Conservation (phyloP, 2,888 invertebrate genomes). For the Syrphus vitripennis region DNA sequence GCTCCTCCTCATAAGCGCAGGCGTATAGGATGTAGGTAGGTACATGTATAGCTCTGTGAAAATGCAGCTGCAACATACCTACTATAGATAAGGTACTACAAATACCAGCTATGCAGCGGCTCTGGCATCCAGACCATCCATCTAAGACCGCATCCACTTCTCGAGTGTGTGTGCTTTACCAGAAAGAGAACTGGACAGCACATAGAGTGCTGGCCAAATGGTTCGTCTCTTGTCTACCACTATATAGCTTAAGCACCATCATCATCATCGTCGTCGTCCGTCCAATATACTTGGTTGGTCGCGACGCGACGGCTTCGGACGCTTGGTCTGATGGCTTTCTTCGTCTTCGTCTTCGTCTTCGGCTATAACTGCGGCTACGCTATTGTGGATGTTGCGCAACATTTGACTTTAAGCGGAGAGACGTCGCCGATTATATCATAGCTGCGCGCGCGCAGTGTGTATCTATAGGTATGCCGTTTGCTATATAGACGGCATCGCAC, state of each 20-base stretch:
- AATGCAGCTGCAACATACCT: conserved; percentile 31
- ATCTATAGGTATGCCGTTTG: background rate
- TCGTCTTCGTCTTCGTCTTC: conserved; percentile 4
- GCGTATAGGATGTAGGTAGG: background rate
- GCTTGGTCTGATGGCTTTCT: conserved; percentile 29
- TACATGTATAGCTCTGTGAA: background rate
- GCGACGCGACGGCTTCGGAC: conserved; percentile 13
- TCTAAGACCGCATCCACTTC: conserved; percentile 62
- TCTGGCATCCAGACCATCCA: conserved; percentile 50
- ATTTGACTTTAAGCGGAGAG: conserved; percentile 72
- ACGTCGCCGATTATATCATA: conserved; percentile 71
- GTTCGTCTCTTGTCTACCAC: conserved; percentile 64
- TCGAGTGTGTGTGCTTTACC: conserved; percentile 45
- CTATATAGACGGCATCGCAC: conserved; percentile 62
- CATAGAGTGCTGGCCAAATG: conserved; percentile 61
- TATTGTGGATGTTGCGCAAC: conserved; percentile 70
- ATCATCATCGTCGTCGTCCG: background rate
- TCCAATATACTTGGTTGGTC: background rate
- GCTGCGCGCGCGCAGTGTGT: conserved; percentile 43
- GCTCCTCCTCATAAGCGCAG: conserved; percentile 55
- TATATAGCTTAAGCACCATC: conserved; percentile 1
- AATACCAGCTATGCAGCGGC: conserved; percentile 17
- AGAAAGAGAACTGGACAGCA: conserved; percentile 61
- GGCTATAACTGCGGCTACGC: conserved; percentile 51
- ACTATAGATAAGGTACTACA: conserved; percentile 46